Conservation (phyloP, 1,140 invertebrate species). For the Trachelipus rathkii region DNA sequence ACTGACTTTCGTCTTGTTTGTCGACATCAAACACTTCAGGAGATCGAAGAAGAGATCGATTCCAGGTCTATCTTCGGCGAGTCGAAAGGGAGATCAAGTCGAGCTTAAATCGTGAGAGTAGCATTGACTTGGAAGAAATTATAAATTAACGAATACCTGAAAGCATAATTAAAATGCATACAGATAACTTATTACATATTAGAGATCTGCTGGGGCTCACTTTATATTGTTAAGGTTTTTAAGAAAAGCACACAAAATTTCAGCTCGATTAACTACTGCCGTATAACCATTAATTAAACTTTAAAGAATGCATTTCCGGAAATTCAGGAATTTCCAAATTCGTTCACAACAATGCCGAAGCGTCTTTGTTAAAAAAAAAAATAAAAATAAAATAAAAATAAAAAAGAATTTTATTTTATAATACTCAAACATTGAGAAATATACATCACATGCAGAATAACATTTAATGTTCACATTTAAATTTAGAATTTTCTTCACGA, state of each 20-base stretch:
- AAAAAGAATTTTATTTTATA: neutral
- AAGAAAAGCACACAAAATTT: no score
- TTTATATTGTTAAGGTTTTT: no score
- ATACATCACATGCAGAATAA: no score
- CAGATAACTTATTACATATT: no score
- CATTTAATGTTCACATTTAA: no score
- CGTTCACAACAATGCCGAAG: constrained; percentile 79
- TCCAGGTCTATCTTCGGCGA: constrained; percentile 86
- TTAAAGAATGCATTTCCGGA: constrained; percentile 93
- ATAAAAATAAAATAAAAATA: constrained; percentile 13
- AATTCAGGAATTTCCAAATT: constrained; percentile 95
- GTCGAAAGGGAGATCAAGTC: constrained; percentile 86
- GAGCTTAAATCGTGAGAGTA: constrained; percentile 68
- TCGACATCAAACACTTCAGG: constrained; percentile 96
- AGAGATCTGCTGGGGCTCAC: no score
- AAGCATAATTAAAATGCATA: neutral
- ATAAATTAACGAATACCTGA: neutral
- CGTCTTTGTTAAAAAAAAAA: constrained; percentile 59
- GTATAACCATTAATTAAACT: constrained; percentile 91
- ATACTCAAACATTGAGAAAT: no score
- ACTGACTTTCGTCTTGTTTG: constrained; percentile 95
- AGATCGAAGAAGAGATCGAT: constrained; percentile 88
- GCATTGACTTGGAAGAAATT: constrained; percentile 59
- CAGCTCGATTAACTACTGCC: constrained; percentile 66
- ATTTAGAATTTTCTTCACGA: no score